Evolutionary conservation across 2,797 vertebrate genomes (phyloP), one percentile per base, ranked within the genome.

Genomic region (Apodemus agrarius): DNA sequence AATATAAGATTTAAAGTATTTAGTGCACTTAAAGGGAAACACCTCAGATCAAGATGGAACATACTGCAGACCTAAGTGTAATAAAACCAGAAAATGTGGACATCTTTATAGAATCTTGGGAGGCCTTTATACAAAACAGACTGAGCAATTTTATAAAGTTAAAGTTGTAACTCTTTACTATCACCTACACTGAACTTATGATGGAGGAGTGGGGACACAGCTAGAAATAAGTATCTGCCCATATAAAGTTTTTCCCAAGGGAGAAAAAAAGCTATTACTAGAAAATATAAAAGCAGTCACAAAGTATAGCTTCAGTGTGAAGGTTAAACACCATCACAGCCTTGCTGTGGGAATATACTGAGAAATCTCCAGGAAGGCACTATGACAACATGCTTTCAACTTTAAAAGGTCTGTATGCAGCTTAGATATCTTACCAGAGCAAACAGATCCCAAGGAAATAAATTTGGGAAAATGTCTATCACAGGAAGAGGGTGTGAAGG

Each of bases 391-490:
- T 34, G 6, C 40, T 92, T 95, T 88, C 54, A 91, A 95, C 85
- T n/a, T 24, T 65, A 79, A 74, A 90, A 91, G 3, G 29, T 63
- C 88, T 40, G 40, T 29, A 87, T 17, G 37, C 0, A 12, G 78
- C 72, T 26, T 81, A 54, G 49, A 87, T 88, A 95, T 65, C 76
- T 26, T 37, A 78, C 89, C 16, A 67, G 26, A 8, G 87, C 37
- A 59, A 97, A 94, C 57, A 61, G n/a, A 89, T 52, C 22, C 59
- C 94, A 95, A 92, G n/a, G 52, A 72, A 83, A 95, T 69, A 79
- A 89, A 95, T 78, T 59, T 85, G 17, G 67, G 63, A 74, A 94
- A 87, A 76, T 29, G 31, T 80, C 59, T 10, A 13, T 3, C 14
- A 80, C 72, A 10, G 9, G n/a, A 63, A 19, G 86, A 84, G 69